Conservation (phyloP, 2,797 vertebrate genomes). For the Cuniculus paca region DNA sequence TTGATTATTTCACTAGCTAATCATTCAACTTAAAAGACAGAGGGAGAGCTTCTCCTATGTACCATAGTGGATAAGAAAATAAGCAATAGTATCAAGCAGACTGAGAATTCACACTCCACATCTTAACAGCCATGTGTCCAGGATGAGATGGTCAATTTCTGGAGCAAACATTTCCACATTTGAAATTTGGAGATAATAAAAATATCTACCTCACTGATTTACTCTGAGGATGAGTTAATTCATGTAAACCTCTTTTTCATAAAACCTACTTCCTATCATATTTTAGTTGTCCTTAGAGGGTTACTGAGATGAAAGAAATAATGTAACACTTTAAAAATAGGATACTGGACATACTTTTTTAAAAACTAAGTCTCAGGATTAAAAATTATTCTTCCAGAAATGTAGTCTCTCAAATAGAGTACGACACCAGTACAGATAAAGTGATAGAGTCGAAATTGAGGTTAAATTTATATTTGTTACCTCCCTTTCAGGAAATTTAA, state of each 20-base stretch:
- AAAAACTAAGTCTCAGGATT: conserved; percentile 1
- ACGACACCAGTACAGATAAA: not conserved
- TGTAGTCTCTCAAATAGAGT: not conserved
- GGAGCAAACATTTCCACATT: not conserved
- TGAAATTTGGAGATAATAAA: conserved; percentile 35
- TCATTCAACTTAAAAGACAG: not conserved
- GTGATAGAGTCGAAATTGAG: conserved; percentile 13
- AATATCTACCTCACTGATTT: not conserved
- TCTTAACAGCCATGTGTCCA: not conserved
- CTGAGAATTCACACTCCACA: not conserved
- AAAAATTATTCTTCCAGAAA: conserved; percentile 59
- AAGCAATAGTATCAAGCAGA: not conserved
- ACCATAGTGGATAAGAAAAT: not conserved
- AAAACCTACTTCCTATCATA: not conserved
- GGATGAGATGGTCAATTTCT: not conserved
- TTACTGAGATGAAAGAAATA: conserved; percentile 1
- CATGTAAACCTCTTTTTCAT: not conserved
- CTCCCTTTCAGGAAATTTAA: conserved; percentile 45
- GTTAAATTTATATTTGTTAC: not conserved
- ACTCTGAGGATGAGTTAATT: not conserved
- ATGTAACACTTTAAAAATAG: not conserved
- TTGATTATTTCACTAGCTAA: not conserved
- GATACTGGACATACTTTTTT: not conserved
- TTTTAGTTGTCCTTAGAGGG: not conserved
- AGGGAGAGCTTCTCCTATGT: not conserved